Conservation (phyloP, 2,888 invertebrate species). For the Drosophila lacicola region DNA sequence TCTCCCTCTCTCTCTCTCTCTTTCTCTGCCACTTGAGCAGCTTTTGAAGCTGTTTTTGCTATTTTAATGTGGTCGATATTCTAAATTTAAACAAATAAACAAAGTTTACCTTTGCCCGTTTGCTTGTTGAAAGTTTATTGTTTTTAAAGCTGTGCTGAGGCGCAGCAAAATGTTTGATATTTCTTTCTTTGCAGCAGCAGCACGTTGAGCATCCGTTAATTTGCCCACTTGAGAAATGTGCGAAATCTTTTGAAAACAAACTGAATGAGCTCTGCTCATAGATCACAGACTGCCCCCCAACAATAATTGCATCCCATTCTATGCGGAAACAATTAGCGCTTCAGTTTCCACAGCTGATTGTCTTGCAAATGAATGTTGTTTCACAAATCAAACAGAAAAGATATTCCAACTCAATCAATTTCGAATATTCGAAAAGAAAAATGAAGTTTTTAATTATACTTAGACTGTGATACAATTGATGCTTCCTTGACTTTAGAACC, state of each 20-base stretch:
- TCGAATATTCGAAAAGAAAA: neutral
- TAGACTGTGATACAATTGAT: too few species aligned
- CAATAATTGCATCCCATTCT: slow-evolving; percentile 8
- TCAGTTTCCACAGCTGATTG: slow-evolving; percentile 13
- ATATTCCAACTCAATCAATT: neutral
- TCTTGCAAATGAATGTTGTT: slow-evolving; percentile 9
- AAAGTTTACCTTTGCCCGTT: slow-evolving; percentile 31
- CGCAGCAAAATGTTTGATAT: slow-evolving; percentile 57
- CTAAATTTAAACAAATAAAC: slow-evolving; percentile 79
- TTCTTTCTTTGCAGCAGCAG: slow-evolving; percentile 35
- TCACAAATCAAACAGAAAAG: neutral
- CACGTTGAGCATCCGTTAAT: slow-evolving; percentile 67
- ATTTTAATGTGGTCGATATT: slow-evolving; percentile 78
- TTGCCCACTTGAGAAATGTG: slow-evolving; percentile 46
- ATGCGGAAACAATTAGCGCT: slow-evolving; percentile 16
- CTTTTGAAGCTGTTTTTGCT: slow-evolving; percentile 75
- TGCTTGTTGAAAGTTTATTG: slow-evolving; percentile 74
- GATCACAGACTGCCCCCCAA: slow-evolving; percentile 7
- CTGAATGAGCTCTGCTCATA: slow-evolving; percentile 19
- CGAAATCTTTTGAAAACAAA: slow-evolving; percentile 47
- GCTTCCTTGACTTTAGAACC: too few species aligned
- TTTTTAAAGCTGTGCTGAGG: slow-evolving; percentile 68
- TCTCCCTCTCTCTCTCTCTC: slow-evolving; percentile 30
- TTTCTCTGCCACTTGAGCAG: slow-evolving; percentile 71
- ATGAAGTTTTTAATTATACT: rapidly evolving